Percentiles rank a stretch among this genome's conserved stretches.
Conservation (phyloP, 2,113 vertebrate species). For the Mastomys natalensis region DNA sequence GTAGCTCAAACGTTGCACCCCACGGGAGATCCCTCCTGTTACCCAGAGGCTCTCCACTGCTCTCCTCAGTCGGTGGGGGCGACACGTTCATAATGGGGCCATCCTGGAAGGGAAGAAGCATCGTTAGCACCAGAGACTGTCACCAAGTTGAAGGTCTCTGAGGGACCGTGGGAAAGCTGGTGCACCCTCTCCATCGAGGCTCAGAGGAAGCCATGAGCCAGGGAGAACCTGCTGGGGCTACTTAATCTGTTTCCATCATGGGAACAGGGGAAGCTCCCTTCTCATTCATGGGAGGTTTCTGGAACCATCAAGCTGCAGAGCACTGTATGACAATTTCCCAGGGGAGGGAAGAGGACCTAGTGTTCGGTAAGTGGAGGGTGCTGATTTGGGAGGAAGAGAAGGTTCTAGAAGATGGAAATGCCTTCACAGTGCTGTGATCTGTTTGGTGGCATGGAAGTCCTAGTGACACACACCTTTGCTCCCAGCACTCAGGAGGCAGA, state of each 20-base stretch:
- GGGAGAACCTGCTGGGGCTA: background rate
- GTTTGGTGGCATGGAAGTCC: background rate
- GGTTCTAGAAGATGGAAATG: background rate
- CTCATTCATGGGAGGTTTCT: too few relatives aligned
- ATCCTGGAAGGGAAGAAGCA: conserved; percentile 60
- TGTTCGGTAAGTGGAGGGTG: background rate
- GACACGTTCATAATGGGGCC: conserved; percentile 64
- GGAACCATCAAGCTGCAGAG: too few relatives aligned
- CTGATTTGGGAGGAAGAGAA: background rate
- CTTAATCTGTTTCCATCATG: accelerated
- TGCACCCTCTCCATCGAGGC: background rate
- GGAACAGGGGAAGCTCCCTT: background rate
- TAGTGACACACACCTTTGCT: background rate
- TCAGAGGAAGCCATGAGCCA: background rate
- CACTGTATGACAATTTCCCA: background rate
- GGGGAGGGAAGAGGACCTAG: background rate
- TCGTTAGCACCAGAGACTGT: background rate
- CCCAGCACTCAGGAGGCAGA: background rate
- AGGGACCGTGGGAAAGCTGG: background rate
- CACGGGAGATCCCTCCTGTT: conserved; percentile 66
- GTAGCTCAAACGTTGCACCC: conserved; percentile 71
- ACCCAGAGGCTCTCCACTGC: conserved; percentile 49
- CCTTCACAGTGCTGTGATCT: background rate
- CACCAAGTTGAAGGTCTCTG: background rate
- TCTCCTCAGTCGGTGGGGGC: conserved; percentile 62